Evolutionary conservation across 2,888 invertebrate species (phyloP).

Genomic region (Theretra japonica): DNA sequence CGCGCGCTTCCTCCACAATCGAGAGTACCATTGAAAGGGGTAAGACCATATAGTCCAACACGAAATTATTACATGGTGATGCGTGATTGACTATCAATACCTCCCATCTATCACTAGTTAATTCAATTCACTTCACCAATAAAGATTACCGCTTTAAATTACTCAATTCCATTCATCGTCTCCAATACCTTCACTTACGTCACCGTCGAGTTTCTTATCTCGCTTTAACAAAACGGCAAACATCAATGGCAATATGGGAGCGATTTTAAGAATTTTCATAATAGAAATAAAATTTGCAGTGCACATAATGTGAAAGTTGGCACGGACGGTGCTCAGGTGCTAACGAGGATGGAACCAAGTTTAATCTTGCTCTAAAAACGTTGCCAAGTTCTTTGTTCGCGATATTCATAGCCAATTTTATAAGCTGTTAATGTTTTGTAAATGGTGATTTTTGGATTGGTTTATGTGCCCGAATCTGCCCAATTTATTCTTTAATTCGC

Average conservation of each 20-base stretch:
- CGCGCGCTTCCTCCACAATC: no score
- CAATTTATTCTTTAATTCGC: neutral
- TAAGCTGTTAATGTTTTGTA: conserved; percentile 22
- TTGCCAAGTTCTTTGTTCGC: conserved; percentile 27
- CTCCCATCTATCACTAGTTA: no score
- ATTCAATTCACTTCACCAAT: neutral
- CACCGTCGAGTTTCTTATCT: neutral
- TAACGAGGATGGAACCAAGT: conserved; percentile 24
- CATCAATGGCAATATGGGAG: neutral
- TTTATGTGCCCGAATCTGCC: neutral
- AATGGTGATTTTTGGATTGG: neutral
- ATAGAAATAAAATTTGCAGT: neutral
- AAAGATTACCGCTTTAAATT: neutral
- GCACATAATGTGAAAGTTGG: conserved; percentile 26
- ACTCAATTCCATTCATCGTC: no score
- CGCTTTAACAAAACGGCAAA: neutral
- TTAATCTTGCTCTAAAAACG: conserved; percentile 17
- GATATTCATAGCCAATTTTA: conserved; percentile 22
- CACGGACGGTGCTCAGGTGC: conserved; percentile 23
- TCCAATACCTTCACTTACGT: neutral
- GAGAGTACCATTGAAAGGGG: no score
- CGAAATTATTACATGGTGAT: no score
- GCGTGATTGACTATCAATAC: no score
- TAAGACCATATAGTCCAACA: no score
- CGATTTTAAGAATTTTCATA: conserved; percentile 11